Percentiles rank a stretch among this genome's conserved stretches.
phyloP scores from a whole-genome alignment of 2,113 vertebrate species.

The Lucifuga dentata region DNA sequence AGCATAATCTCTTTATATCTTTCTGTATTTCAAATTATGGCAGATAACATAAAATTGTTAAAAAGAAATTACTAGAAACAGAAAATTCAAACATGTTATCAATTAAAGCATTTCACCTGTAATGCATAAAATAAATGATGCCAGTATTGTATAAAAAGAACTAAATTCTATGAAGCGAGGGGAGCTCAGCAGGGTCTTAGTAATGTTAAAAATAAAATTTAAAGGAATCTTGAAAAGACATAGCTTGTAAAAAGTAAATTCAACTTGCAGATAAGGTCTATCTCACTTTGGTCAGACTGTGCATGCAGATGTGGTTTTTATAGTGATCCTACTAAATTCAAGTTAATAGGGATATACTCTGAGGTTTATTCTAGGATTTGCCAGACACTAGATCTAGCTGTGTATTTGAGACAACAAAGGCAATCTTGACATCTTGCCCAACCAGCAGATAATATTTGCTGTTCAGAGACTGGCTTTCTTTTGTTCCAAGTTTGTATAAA shows the following conservation, averaged over 20 bases:
- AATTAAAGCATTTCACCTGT: slow-evolving; percentile 6
- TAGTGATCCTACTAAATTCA: slow-evolving; percentile 63
- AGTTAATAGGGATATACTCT: slow-evolving; percentile 78
- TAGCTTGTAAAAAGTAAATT: slow-evolving; percentile 22
- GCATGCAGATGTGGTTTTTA: slow-evolving; percentile 64
- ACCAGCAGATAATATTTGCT: slow-evolving; percentile 86
- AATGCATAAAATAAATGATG: slow-evolving; percentile 1
- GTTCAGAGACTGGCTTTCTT: slow-evolving; percentile 84
- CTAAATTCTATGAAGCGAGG: background rate
- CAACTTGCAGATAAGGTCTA: slow-evolving; percentile 29
- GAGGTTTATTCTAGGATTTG: slow-evolving; percentile 82
- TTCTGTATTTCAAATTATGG: slow-evolving; percentile 57
- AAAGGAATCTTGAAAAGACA: slow-evolving; percentile 18
- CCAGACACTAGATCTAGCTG: slow-evolving; percentile 72
- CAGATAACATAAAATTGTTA: background rate
- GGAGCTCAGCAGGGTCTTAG: background rate
- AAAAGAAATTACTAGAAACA: slow-evolving; percentile 35
- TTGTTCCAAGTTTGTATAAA: slow-evolving; percentile 86
- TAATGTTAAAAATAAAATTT: background rate
- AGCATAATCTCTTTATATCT: slow-evolving; percentile 59
- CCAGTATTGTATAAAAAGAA: slow-evolving; percentile 2
- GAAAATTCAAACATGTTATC: slow-evolving; percentile 1
- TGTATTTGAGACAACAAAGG: slow-evolving; percentile 84
- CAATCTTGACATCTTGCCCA: slow-evolving; percentile 87
- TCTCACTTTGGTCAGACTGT: slow-evolving; percentile 32